Evolutionary conservation across 2,797 vertebrate species (phyloP), one percentile per base, ranked within the genome.

Genomic region (Notolabrus celidotus): DNA sequence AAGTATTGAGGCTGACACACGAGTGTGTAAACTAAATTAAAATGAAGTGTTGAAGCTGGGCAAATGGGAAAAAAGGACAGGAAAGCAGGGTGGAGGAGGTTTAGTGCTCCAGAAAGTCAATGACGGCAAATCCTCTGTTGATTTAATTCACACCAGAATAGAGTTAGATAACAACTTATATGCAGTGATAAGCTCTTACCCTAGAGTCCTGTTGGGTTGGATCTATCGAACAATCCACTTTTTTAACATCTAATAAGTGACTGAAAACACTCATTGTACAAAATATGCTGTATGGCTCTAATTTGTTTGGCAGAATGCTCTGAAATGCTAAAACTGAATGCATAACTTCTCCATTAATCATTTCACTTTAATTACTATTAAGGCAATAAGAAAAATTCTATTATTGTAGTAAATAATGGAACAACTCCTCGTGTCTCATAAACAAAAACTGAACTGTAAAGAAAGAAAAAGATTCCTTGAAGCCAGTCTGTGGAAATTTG

Each of bases 1-100:
- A 34, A 63, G 42, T 19, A 85, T 61, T 29, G 45, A 62, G 71
- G 63, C 42, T 68, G 77, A 83, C 74, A 56, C 72, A 46, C 8
- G 1, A 64, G 56, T 43, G 68, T 69, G 47, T 50, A 78, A 82
- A 86, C 58, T 38, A 64, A 77, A 83, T 78, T 78, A 75, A 71
- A 66, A 62, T 34, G 59, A 58, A 77, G 56, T 60, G 63, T 54
- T 42, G 54, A 46, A 54, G 66, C 34, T 15, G 45, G n/a, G 23
- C 39, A 50, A 27, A 63, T 7, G 45, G 45, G 17, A 14, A 43
- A 52, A 68, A 54, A 49, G 42, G 43, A 57, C 38, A 39, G 27
- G 29, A 60, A 53, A 67, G 22, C 33, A 65, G 56, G 20, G 10
- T 36, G 39, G 62, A 56, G 16, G 29, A 10, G 17, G 27, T 55